Conservation (phyloP, 2,113 vertebrate genomes). For the Chloroceryle aenea region DNA sequence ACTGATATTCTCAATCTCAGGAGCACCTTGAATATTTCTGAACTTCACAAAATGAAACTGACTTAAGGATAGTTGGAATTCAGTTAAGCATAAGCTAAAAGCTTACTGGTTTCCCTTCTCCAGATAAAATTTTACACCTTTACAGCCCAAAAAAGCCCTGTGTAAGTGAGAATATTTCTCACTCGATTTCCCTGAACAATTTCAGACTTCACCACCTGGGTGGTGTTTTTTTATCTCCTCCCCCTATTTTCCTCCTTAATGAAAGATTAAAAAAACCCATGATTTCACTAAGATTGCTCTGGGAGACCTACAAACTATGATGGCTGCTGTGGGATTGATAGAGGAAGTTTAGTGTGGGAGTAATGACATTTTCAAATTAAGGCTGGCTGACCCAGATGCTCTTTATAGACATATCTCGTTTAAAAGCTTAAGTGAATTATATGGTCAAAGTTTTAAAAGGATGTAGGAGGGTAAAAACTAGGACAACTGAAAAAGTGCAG, state of each 20-base stretch:
- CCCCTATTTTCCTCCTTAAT: not conserved
- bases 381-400: constrained; percentile 22
- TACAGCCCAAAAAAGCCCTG: not conserved
- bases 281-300: not conserved
- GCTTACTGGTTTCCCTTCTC: not conserved
- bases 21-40: not conserved
- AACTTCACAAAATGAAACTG: not conserved
- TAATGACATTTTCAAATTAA: constrained; percentile 48
- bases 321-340: constrained; percentile 22
- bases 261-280: not conserved
- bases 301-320: not conserved
- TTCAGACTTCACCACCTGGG: not conserved
- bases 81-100: not conserved
- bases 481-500: not conserved
- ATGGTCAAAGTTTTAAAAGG: constrained; percentile 18
- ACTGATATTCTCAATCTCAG: not conserved
- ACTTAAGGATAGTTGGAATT: not conserved
- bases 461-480: not conserved
- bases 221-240: not conserved
- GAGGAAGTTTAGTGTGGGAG: constrained; percentile 15
- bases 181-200: not conserved
- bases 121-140: not conserved
- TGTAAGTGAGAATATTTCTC: not conserved
- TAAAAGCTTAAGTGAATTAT: constrained; percentile 13
- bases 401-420: constrained; percentile 34